Base-by-base conservation (phyloP, 2,797 vertebrate genomes). In the Betta splendens region DNA sequence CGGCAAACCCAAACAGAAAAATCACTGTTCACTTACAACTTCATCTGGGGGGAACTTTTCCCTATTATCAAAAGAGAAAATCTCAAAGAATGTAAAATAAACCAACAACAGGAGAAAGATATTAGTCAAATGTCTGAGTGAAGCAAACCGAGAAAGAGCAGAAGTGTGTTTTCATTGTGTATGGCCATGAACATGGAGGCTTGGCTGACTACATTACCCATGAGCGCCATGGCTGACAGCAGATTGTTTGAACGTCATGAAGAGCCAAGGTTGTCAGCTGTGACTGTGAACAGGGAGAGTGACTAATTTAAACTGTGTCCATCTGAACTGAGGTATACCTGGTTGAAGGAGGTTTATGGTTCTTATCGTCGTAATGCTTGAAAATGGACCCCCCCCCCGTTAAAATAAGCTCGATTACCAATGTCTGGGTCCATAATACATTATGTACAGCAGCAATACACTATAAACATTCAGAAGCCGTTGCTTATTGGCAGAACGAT, bases 381-480 rank as follows among this genome's bases (percentile, higher is more conserved):
- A 94, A 94, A 95, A 95, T 93, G 91, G 91, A 91, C 93, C 92
- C 92, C 69, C 39, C 59, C 69, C 51, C 53, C 48, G 55, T 64
- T 81, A 85, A 86, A 84, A 89, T 80, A 88, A 87, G 81, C 89
- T 88, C 86, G 93, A 94, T 94, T 93, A 82, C 92, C 92, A 89
- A 74, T 75, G 77, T 80, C 75, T 81, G 77, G 77, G 90, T 92
- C 91, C 92, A 89, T 94, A 89, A 88, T 85, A 87, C 87, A 86
- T 79, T 94, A 95, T 94, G 94, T 93, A 89, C 92, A 96, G 94
- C 94, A 96, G 95, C 94, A 96, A 94, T 94, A 96, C 94, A 95
- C 93, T 92, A 87, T 77, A 90, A 93, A 98, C 97, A 98, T 99
- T 99, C 97, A 99, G 93, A 98, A 97, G 95, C 95, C 92, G 94